Evolutionary conservation across 1,140 invertebrate species (phyloP).

Genomic region (Rhopalosiphum padi): DNA sequence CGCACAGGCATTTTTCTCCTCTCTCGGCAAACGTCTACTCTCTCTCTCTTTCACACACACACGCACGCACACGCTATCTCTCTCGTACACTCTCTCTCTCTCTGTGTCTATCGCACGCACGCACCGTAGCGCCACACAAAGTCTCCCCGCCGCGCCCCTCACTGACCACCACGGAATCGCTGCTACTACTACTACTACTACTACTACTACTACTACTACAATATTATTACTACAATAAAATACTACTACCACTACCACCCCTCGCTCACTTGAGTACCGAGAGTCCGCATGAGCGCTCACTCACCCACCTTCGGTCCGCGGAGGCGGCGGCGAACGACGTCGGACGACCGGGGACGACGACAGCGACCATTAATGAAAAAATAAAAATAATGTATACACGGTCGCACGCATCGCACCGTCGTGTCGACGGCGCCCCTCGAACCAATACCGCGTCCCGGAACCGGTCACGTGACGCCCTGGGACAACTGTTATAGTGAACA

Average conservation of each 20-base stretch:
- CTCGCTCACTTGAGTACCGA: neutral
- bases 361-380: slow-evolving; percentile 34
- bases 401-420: neutral
- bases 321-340: neutral
- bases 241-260: neutral
- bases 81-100: neutral
- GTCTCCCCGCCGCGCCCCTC: neutral
- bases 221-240: too few species aligned
- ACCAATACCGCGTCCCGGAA: slow-evolving; percentile 26
- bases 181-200: neutral
- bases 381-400: neutral
- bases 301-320: neutral
- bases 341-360: neutral
- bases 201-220: too few species aligned
- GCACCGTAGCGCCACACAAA: neutral
- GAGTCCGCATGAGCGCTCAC: neutral
- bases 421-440: neutral
- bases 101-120: neutral
- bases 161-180: neutral
- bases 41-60: neutral
- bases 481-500: neutral
- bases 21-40: neutral
- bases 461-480: slow-evolving; percentile 48
- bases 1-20: slow-evolving; percentile 45
- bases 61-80: neutral